Base-by-base conservation (phyloP, 1,140 invertebrate genomes). In the Habropoda laboriosa region DNA sequence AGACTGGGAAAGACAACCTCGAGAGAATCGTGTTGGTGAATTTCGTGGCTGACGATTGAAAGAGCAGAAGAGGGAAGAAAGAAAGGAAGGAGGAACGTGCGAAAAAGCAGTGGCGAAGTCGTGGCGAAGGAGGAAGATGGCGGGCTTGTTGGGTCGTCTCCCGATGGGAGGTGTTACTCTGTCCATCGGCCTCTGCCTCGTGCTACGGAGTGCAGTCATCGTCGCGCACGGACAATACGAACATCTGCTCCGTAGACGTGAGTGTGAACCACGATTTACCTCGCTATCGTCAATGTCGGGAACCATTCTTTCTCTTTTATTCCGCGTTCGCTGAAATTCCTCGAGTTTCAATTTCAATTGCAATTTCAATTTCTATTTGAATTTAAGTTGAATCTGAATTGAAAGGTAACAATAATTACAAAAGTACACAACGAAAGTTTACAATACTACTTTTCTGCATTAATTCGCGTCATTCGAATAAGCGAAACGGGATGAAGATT, bases 161-260 rank as follows among this genome's bases (percentile, higher is more conserved):
- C 27, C 70, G 35, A 75, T 64, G 79, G 75, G 84, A 81, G 83
- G 75, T 80, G n/a, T 81, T 71, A 58, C 60, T 49, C 70, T 85
- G 79, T 82, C 79, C 76, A 81, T 86, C 68, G 70, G 12, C 18
- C 66, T 85, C 51, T 78, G 66, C 13, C 21, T 86, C 40, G 49
- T 45, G 27, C 38, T 38, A 21, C 35, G 18, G 40, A 79, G 64
- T 67, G 75, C 75, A 86, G 84, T 86, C 80, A 71, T 81, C 35
- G 64, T 32, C 68, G 85, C 64, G 84, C 85, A 81, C 68, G 73
- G 73, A 47, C 32, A 77, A 77, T 60, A 82, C 49, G 35, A 86
- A 58, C 77, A 78, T 80, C 80, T 71, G 61, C 47, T 24, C 12
- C 40, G 40, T 57, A 70, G 68, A 78, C 63, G 83, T 86, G 80